Evolutionary conservation across 2,113 vertebrate species (phyloP), one percentile per base, ranked within the genome.

Genomic region (Motacilla alba): DNA sequence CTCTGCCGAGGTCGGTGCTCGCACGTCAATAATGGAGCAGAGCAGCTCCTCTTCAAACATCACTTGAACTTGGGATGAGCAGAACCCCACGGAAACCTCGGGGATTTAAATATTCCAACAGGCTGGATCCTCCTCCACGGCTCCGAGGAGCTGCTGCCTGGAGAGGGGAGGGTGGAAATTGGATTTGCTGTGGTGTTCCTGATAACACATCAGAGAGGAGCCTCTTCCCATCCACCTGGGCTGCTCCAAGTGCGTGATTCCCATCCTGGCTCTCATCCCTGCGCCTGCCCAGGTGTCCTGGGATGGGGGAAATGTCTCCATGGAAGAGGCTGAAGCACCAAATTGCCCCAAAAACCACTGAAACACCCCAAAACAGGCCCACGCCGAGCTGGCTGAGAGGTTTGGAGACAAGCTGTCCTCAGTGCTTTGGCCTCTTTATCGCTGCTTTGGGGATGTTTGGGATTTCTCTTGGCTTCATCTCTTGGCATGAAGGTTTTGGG

Each of bases 231-330:
- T 55, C 2, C 60, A 7, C 53, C 62, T 3, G 11, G 20, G 66
- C 49, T 47, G 78, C 93, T 88, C 66, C 0, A 0, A 10, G 80
- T 0, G 1, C 0, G 19, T 0, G 18, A 52, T 69, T 31, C 82
- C 46, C 39, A 2, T 37, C 59, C 83, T 3, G 3, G 30, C n/a
- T 26, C 8, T 4, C 4, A 7, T 73, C 81, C 74, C 82, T 19
- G 53, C 0, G 0, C 3, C 39, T 15, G 4, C 68, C 62, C 33
- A 2, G 7, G 14, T 0, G 1, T 31, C 44, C 83, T 43, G 39
- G 44, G 16, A 1, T 0, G 1, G 3, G 21, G 62, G 37, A 28
- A 30, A 6, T 2, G 0, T 26, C 59, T 30, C 64, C 27, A 2
- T 9, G 74, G 89, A 41, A 63, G 23, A 66, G 23, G 60, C 11